Evolutionary conservation across 2,797 vertebrate genomes (phyloP), one percentile per base, ranked within the genome.

Genomic region (Gymnothorax reevesii): DNA sequence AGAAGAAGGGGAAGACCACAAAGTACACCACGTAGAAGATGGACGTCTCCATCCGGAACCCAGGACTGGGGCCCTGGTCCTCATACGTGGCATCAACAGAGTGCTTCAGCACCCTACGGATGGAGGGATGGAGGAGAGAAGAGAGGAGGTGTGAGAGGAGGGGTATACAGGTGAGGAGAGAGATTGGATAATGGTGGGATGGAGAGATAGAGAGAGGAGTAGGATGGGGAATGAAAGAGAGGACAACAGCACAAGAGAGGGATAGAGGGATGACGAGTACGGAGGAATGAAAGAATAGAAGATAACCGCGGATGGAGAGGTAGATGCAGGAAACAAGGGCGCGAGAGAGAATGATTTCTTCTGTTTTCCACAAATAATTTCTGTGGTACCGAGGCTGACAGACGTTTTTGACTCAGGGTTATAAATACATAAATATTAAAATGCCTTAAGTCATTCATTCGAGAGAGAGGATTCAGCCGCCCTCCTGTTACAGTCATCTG

Each of bases 21-120:
- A 99, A 99, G 94, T 99, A 99, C 90, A 99, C 99, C 93, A 99
- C 99, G 0, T 99, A 99, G 94, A 99, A 99, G 94, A 99, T 99
- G 84, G 98, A 99, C 13, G 97, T 98, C 95, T 99, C 98, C 98
- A 99, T 99, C 88, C 99, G 95, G 93, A 96, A 99, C 86, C 99
- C 98, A 0, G 98, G 98, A 90, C 97, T 99, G 13, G 98, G 99
- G 25, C 99, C 99, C 92, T 98, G 96, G 83, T 99, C 97, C 94
- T 99, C 99, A 0, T 98, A 97, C 6, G 99, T 99, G 90, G 98
- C 98, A 2, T 99, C 98, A 85, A 99, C 98, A 0, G 98, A 99
- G 93, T 99, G 98, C 89, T 99, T 99, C 90, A 99, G 92, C 87
- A 99, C 98, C 86, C 99, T 94, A 20, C 90, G 90, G 82, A 64